Conservation (phyloP, 2,888 invertebrate species). For the Hydrotaea cyrtoneurina region DNA sequence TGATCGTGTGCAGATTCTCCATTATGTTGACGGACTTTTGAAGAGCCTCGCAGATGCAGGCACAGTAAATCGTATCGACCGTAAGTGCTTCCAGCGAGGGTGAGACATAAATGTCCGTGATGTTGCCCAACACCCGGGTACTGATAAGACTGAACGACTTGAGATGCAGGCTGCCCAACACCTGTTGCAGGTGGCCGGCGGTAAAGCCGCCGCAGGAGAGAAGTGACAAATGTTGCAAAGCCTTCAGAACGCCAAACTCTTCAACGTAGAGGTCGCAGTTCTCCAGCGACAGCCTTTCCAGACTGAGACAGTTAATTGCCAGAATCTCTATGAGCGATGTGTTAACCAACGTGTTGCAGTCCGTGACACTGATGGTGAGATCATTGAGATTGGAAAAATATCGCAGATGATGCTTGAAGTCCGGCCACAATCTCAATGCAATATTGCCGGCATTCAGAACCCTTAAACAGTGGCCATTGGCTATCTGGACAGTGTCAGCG, state of each 20-base stretch:
- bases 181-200: slow-evolving; percentile 55
- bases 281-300: slow-evolving; percentile 42
- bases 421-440: slow-evolving; percentile 44
- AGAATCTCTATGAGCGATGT: slow-evolving; percentile 46
- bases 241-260: slow-evolving; percentile 44
- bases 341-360: slow-evolving; percentile 56
- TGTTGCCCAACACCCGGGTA: slow-evolving; percentile 56
- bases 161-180: slow-evolving; percentile 46
- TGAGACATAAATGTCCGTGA: slow-evolving; percentile 53
- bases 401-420: slow-evolving; percentile 50
- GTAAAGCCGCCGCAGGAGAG: slow-evolving; percentile 52
- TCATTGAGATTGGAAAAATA: slow-evolving; percentile 41
- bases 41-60: slow-evolving; percentile 57
- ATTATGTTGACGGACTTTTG: slow-evolving; percentile 56
- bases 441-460: slow-evolving; percentile 48
- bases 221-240: slow-evolving; percentile 42
- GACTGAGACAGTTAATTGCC: slow-evolving; percentile 34
- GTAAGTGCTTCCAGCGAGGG: slow-evolving; percentile 46
- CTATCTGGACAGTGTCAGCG: slow-evolving; percentile 6
- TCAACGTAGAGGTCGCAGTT: slow-evolving; percentile 53
- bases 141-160: slow-evolving; percentile 45
- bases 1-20: slow-evolving; percentile 54
- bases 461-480: not conserved
- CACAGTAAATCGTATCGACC: slow-evolving; percentile 53
- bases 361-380: slow-evolving; percentile 44